Evolutionary conservation across 64 coral and sea anemone species (phyloP).

Genomic region (Pachyseris speciosa): DNA sequence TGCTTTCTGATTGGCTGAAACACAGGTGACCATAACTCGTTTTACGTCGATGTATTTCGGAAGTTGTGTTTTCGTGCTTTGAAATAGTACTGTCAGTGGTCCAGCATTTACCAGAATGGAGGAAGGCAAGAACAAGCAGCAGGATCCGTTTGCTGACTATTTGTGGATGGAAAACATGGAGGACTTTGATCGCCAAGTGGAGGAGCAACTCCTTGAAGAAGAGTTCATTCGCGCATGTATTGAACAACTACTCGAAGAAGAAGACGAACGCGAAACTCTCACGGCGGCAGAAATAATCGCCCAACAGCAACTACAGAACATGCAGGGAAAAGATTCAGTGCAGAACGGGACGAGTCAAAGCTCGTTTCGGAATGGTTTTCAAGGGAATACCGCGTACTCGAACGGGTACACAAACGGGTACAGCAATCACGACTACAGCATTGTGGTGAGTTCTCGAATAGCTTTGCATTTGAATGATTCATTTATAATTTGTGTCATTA

Average conservation of each 20-base stretch:
- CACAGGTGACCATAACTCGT: conserved; percentile 59
- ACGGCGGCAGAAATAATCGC: conserved; percentile 75
- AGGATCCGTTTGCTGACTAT: conserved; percentile 80
- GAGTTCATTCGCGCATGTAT: conserved; percentile 95
- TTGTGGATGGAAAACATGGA: conserved; percentile 91
- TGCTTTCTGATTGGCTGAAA: conserved; percentile 85
- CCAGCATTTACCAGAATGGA: conserved; percentile 33
- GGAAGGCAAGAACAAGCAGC: conserved; percentile 45
- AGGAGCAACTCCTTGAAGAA: conserved; percentile 87
- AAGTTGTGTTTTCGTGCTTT: conserved; percentile 26
- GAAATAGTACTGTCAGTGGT: conserved; percentile 5
- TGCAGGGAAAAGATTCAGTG: conserved; percentile 62
- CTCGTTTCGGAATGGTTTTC: background rate
- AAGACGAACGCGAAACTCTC: conserved; percentile 94
- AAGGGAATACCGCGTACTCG: background rate
- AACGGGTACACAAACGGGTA: conserved; percentile 43
- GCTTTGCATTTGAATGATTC: conserved; percentile 29
- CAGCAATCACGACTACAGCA: conserved; percentile 20
- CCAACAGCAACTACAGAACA: conserved; percentile 81
- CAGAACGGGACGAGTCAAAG: conserved; percentile 40
- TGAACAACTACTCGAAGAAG: conserved; percentile 93
- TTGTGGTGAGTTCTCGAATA: conserved; percentile 50
- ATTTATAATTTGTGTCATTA: conserved; percentile 8
- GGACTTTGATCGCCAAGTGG: conserved; percentile 73
- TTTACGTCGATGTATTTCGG: conserved; percentile 65